phyloP scores from a whole-genome alignment of 2,113 vertebrate genomes.

The Microtus montanus region DNA sequence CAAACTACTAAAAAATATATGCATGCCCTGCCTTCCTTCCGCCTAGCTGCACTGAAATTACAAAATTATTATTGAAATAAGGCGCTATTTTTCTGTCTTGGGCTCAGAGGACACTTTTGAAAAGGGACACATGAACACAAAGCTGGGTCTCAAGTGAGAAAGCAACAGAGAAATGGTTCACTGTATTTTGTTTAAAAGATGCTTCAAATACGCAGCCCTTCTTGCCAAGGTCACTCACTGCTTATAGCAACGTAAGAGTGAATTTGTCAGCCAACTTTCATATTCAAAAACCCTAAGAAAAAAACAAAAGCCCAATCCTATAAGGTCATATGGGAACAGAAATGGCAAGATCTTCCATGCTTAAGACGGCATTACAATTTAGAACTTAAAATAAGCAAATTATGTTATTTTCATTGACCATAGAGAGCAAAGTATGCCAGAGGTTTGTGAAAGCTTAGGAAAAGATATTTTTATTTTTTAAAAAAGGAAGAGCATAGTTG shows the following conservation, averaged over 20 bases:
- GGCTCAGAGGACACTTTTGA: background rate
- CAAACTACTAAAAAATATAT: slow-evolving; percentile 1
- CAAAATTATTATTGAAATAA: slow-evolving; percentile 10
- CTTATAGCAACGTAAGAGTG: background rate
- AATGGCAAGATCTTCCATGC: background rate
- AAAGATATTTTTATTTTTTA: background rate
- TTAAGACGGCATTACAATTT: background rate
- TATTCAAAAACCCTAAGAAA: background rate
- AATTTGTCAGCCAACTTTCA: background rate
- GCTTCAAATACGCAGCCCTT: background rate
- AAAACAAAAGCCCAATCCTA: background rate
- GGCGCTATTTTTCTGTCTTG: background rate
- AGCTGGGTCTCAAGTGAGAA: background rate
- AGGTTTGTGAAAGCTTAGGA: background rate
- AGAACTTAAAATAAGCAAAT: slow-evolving; percentile 44
- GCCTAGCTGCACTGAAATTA: slow-evolving; percentile 4
- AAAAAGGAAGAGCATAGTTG: background rate
- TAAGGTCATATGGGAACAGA: background rate
- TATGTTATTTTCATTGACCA: slow-evolving; percentile 29
- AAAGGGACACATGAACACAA: background rate
- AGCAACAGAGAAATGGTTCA: slow-evolving; percentile 32
- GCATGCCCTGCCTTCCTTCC: background rate
- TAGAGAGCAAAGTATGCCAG: background rate
- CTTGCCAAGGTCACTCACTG: background rate
- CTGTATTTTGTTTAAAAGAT: background rate